Percentiles rank a stretch among this genome's conserved stretches.
phyloP scores from a whole-genome alignment of 2,113 vertebrate genomes.

The Cyprinodon tularosa region DNA sequence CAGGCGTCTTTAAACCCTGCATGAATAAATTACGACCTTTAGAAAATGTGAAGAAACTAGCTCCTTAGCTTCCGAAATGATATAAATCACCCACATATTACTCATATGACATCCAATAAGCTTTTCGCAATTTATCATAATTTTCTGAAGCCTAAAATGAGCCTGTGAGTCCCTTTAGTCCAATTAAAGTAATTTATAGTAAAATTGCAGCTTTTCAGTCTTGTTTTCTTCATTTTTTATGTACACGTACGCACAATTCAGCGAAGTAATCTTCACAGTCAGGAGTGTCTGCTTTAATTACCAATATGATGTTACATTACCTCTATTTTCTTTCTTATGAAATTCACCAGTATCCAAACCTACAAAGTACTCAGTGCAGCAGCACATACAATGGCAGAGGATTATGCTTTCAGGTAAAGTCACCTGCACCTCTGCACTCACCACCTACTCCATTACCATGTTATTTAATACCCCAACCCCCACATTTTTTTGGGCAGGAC shows the following conservation, averaged over 20 bases:
- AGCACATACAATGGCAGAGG: constrained; percentile 10
- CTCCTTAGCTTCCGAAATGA: constrained; percentile 4
- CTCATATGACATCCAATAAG: background rate
- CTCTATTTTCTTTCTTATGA: constrained; percentile 1
- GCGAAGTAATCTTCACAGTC: background rate
- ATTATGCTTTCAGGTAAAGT: constrained; percentile 38
- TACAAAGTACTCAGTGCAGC: background rate
- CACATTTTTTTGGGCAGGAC: constrained; percentile 26
- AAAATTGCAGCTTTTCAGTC: background rate
- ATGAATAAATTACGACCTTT: constrained; percentile 14
- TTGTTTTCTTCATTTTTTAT: background rate
- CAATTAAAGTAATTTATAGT: constrained; percentile 10
- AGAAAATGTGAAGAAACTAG: constrained; percentile 13
- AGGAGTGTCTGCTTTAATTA: constrained; percentile 3
- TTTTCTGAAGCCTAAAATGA: constrained; percentile 4
- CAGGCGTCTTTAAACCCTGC: constrained; percentile 18
- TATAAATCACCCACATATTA: constrained; percentile 17
- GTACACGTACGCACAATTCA: background rate
- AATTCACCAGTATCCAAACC: constrained; percentile 4
- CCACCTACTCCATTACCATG: constrained; percentile 43
- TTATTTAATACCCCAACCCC: constrained; percentile 44
- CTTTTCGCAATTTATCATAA: background rate
- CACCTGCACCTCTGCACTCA: background rate
- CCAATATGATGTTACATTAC: constrained; percentile 15
- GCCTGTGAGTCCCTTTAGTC: background rate